Evolutionary conservation across 1,140 invertebrate species (phyloP), one percentile per base, ranked within the genome.

Genomic region (Zaprionus nigranus): DNA sequence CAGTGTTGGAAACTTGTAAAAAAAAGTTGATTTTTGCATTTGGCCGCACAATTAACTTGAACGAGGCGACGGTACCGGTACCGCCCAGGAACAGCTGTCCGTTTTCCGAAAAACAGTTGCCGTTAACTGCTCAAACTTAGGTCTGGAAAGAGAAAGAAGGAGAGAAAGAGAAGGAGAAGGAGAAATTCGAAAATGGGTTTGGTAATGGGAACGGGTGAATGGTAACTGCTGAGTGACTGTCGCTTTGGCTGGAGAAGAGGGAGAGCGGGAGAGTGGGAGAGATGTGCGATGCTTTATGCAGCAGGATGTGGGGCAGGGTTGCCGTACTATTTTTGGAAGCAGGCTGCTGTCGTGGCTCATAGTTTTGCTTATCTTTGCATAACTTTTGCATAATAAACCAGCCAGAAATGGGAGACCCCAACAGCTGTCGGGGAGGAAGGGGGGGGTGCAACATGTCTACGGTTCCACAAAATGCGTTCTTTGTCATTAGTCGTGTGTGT

Each of bases 371-470:
- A 90, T 90, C 85, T 90, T 90, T 90, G 85, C 85, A 90, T 90
- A 90, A 90, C 85, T 90, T 90, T 90, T 90, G 85, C 85, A 90
- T 90, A 90, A 90, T 90, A 90, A 90, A 90, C 85, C 85, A 90
- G 81, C 81, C 84, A 73, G 84, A 65, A 75, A 74, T 62, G 71
- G 70, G 66, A 71, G 49, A 64, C 54, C 82, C 20, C 26, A 28
- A 22, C 11, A 2, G 38, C 5, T 26, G 36, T 0, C 2, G 5
- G 17, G 11, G 11, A 36, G n/a, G 5, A 12, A 26, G 38, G 26
- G 65, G 53, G 46, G 38, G 65, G 53, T 40, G 38, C 12, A 22
- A 20, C 12, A 61, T 17, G 34, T 43, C 22, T 56, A 56, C 34
- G 24, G n/a, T 58, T 61, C 51, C 57, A 57, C 63, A 73, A 81